These are phyloP conservation scores for Elegia similella DNA, from an alignment of 2,888 invertebrate genomes.

Conservation along the genomic window DNA sequence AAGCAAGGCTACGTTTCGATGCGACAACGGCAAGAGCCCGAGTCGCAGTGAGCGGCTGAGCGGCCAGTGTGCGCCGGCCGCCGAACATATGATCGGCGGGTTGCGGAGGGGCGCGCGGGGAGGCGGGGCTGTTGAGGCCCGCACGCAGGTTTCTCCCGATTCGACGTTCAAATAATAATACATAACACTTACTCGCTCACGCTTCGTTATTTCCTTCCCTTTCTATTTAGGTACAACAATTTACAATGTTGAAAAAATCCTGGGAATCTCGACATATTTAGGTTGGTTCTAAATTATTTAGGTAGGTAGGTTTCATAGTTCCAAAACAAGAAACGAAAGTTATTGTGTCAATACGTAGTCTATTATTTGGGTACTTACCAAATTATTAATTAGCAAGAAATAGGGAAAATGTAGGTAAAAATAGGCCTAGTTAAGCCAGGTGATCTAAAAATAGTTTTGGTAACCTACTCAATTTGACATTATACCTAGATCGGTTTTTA, in stretches of 20 bases:
- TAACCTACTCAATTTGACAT: too few species aligned
- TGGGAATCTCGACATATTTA: background rate
- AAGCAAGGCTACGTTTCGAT: slow-evolving; percentile 43
- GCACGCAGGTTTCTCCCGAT: slow-evolving; percentile 81
- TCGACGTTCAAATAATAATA: slow-evolving; percentile 71
- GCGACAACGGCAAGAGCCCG: slow-evolving; percentile 74
- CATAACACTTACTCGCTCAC: slow-evolving; percentile 71
- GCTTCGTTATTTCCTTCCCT: slow-evolving; percentile 36
- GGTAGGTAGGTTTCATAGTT: too few species aligned
- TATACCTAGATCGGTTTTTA: too few species aligned
- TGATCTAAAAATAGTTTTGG: too few species aligned
- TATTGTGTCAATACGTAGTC: too few species aligned
- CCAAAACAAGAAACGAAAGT: too few species aligned
- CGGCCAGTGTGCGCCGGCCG: slow-evolving; percentile 48
- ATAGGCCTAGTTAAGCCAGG: too few species aligned
- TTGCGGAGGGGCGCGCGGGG: slow-evolving; percentile 48
- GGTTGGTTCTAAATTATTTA: too few species aligned
- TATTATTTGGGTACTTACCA: too few species aligned
- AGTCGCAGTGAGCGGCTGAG: slow-evolving; percentile 68
- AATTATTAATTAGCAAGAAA: too few species aligned
- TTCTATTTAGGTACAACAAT: slow-evolving; percentile 36
- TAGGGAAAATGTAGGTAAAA: too few species aligned
- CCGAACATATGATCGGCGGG: slow-evolving; percentile 78
- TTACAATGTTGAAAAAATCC: slow-evolving; percentile 43
- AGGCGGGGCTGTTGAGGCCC: slow-evolving; percentile 62